phyloP scores from a whole-genome alignment of 2,888 invertebrate species.

The Oscheius sp. region DNA sequence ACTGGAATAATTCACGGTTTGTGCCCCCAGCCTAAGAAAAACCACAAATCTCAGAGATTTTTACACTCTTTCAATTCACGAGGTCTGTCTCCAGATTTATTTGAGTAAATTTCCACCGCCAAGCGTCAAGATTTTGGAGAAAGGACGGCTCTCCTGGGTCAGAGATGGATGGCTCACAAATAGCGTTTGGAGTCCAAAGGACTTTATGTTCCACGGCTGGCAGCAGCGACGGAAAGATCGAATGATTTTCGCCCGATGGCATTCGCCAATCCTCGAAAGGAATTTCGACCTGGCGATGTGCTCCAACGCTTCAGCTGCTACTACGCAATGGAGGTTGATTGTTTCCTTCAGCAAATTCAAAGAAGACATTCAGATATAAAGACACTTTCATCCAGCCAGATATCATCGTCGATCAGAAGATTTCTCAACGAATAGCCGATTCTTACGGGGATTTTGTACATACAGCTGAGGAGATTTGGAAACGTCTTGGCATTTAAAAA shows the following conservation, averaged over 20 bases:
- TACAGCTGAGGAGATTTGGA: background rate
- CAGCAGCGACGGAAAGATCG: conserved; percentile 41
- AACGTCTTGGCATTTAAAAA: too few species aligned
- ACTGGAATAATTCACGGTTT: conserved; percentile 33
- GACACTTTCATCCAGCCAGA: conserved; percentile 35
- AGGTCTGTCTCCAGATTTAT: conserved; percentile 54
- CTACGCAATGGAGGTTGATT: conserved; percentile 41
- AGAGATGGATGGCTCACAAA: conserved; percentile 56
- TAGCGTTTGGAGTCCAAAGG: conserved; percentile 41
- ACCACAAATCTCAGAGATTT: conserved; percentile 32
- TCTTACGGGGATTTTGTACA: background rate
- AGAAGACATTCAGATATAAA: conserved; percentile 39
- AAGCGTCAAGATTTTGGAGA: conserved; percentile 37
- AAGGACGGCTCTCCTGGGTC: conserved; percentile 47
- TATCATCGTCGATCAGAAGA: conserved; percentile 15
- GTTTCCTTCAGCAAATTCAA: too few species aligned
- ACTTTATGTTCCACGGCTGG: conserved; percentile 59
- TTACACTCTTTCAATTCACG: conserved; percentile 40
- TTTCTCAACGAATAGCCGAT: background rate
- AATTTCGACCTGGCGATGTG: conserved; percentile 36
- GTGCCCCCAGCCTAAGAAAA: background rate
- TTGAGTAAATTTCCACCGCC: conserved; percentile 33
- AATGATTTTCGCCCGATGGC: conserved; percentile 44
- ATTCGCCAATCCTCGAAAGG: conserved; percentile 41
- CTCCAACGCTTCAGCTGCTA: conserved; percentile 22